phyloP scores from a whole-genome alignment of 1,140 invertebrate genomes.

The Pachypeltis micranthus region DNA sequence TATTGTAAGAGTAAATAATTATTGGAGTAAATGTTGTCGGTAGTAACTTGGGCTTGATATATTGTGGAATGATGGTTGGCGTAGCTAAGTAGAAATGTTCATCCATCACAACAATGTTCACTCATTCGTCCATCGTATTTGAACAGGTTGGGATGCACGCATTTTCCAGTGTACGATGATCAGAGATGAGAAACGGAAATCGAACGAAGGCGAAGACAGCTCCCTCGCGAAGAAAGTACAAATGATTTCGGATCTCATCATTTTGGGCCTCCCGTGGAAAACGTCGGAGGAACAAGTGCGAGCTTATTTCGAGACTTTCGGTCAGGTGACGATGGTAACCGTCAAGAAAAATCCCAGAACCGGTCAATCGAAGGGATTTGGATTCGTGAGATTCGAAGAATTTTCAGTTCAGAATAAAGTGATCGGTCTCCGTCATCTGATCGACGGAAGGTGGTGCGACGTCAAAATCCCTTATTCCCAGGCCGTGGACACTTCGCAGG shows the following conservation, averaged over 20 bases:
- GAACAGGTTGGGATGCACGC: conserved; percentile 8
- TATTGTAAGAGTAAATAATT: no score
- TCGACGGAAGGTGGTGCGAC: conserved; percentile 64
- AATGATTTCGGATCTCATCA: conserved; percentile 88
- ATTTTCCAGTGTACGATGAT: conserved; percentile 16
- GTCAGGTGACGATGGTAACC: conserved; percentile 91
- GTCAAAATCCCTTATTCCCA: conserved; percentile 64
- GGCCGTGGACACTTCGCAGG: conserved; percentile 31
- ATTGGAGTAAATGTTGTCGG: no score
- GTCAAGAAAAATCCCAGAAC: conserved; percentile 60
- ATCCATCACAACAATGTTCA: not conserved
- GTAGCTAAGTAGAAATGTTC: not conserved
- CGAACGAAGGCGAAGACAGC: conserved; percentile 83
- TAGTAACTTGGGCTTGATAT: not conserved
- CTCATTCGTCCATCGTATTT: conserved; percentile 29
- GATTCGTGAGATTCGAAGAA: conserved; percentile 65
- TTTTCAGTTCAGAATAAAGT: conserved; percentile 52
- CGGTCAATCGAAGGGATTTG: conserved; percentile 68
- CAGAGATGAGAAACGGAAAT: conserved; percentile 87
- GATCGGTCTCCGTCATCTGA: conserved; percentile 54
- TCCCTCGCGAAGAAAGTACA: conserved; percentile 82
- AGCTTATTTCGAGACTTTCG: conserved; percentile 91
- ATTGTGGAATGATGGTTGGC: not conserved
- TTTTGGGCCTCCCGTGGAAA: conserved; percentile 92
- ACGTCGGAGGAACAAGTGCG: conserved; percentile 89